Base-by-base conservation (phyloP, 1,140 invertebrate species). In the Ridgeia piscesae region DNA sequence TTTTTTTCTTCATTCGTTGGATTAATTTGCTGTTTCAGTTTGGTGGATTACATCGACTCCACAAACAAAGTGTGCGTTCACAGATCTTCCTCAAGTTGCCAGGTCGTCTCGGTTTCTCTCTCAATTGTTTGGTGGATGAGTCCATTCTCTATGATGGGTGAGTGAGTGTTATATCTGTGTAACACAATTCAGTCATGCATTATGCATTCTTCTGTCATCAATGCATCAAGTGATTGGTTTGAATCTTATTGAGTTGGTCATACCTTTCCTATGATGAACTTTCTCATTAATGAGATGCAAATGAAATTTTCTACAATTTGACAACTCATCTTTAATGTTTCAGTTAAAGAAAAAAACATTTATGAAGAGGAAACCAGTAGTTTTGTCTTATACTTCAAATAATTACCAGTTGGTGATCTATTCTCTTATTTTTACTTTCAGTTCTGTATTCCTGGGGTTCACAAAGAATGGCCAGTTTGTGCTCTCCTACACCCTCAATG, bases 391-490 rank as follows among this genome's bases (percentile, higher is more conserved):
- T 33, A 33, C 33, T 33, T 50, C 33, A 89, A 8, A 77, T 33
- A 42, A 33, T 91, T 91, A 77, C 35, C 14, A 27, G 91, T 50
- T 33, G 14, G 42, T 35, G 0, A 92, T 9, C 34, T 89, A 35
- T 33, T 93, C 91, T 91, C 92, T 50, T 92, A 92, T 89, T 94
- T 91, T 92, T 92, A 94, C 94, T 93, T 93, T 33, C 94, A 97
- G 97, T 93, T 98, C 99, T 96, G 97, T 99, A 88, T 98, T 98
- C 95, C 98, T 99, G 97, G 98, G 98, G 14, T 97, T 99, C 94
- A 98, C 98, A 35, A 97, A 98, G 94, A 99, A 98, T 96, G 98
- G 98, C 14, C 98, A 98, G 95, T 99, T 98, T 97, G 97, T 99
- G 92, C 95, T 99, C 92, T 98, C 98, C 92, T 99, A 99, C 95